A percentile compares a stretch with the other conserved stretches of the same genome.
Conservation (phyloP, 2,888 invertebrate genomes). For the Piscicola geometra region DNA sequence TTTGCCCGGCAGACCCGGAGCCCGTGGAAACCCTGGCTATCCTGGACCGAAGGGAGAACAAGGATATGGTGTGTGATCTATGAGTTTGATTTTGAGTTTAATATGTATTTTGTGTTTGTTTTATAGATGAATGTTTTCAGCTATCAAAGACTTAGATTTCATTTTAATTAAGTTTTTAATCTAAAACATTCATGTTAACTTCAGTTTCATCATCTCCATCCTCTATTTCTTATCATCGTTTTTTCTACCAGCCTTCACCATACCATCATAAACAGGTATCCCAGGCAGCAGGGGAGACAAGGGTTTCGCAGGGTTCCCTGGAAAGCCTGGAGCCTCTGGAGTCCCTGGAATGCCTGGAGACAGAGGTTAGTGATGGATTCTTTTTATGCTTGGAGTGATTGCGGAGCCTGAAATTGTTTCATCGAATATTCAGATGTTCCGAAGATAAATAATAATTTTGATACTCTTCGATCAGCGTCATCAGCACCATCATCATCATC, state of each 20-base stretch:
- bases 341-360: neutral
- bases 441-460: too few species aligned
- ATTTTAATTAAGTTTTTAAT: too few species aligned
- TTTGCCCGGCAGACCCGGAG: constrained; percentile 12
- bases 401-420: neutral
- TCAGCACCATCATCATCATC: too few species aligned
- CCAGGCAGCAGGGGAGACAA: constrained; percentile 32
- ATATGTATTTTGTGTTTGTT: too few species aligned
- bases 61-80: constrained; percentile 33
- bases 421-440: too few species aligned
- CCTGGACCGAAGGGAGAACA: constrained; percentile 32
- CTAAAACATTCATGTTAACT: too few species aligned
- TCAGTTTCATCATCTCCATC: too few species aligned
- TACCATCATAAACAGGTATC: neutral
- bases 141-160: too few species aligned
- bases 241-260: neutral
- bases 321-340: constrained; percentile 21
- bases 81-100: too few species aligned
- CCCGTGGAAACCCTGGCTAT: constrained; percentile 3
- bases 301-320: constrained; percentile 29
- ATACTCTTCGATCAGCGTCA: too few species aligned
- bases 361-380: neutral
- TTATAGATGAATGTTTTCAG: too few species aligned
- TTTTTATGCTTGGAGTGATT: neutral
- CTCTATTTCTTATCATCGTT: neutral